Evolutionary conservation across 1,140 invertebrate species (phyloP).

Genomic region (Hetaerina americana): DNA sequence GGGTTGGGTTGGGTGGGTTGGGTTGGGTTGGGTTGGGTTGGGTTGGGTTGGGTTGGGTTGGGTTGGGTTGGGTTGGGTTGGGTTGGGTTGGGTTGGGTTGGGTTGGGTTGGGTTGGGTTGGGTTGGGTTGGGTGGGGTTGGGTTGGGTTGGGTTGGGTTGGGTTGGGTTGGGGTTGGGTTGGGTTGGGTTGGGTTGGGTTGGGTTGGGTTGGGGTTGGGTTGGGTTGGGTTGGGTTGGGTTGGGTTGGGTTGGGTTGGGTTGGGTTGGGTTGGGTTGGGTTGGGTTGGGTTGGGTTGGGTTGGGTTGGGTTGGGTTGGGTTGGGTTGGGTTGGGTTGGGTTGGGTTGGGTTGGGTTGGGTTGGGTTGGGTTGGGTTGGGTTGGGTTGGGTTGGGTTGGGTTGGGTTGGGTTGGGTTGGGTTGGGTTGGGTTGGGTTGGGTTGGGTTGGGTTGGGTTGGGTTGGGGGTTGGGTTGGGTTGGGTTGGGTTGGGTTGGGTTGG

Average conservation of each 20-base stretch:
- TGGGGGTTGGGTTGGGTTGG: no score
- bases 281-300: slow-evolving; percentile 14
- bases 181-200: slow-evolving; percentile 12
- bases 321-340: slow-evolving; percentile 15
- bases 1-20: slow-evolving; percentile 14
- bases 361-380: slow-evolving; percentile 14
- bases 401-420: slow-evolving; percentile 15
- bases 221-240: slow-evolving; percentile 15
- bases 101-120: no score
- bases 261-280: slow-evolving; percentile 15
- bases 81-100: slow-evolving; percentile 12
- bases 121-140: no score
- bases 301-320: slow-evolving; percentile 7
- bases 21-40: slow-evolving; percentile 15
- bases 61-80: slow-evolving; percentile 9
- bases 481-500: no score
- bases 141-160: no score
- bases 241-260: slow-evolving; percentile 15
- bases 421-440: no score
- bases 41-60: slow-evolving; percentile 15
- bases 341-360: slow-evolving; percentile 15
- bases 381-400: slow-evolving; percentile 7
- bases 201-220: no score
- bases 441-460: no score
- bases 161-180: no score